Conservation (phyloP, 2,888 invertebrate genomes). For the Drosophila pseudotalamancana region DNA sequence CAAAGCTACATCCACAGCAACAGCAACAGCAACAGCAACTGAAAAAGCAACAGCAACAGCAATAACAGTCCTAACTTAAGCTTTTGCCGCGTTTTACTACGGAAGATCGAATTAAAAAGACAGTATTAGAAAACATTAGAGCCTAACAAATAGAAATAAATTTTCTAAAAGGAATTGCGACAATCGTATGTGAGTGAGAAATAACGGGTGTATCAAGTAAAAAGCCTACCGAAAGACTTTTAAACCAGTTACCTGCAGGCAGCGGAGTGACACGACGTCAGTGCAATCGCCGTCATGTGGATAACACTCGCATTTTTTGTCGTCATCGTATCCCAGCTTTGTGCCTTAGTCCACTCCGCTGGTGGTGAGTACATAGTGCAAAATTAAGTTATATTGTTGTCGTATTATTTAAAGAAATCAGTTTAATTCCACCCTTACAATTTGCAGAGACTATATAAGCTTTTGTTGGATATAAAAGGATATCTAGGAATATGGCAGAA, state of each 20-base stretch:
- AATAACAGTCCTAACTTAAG: conserved; percentile 13
- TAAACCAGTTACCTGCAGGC: conserved; percentile 11
- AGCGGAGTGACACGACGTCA: conserved; percentile 19
- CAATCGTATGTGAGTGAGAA: conserved; percentile 57
- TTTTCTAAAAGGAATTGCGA: conserved; percentile 42
- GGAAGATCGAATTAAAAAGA: conserved; percentile 34
- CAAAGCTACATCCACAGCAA: conserved; percentile 7
- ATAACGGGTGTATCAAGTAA: conserved; percentile 15
- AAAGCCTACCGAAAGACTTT: conserved; percentile 9
- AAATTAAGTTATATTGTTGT: no score
- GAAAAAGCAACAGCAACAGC: conserved; percentile 10
- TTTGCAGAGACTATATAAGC: no score
- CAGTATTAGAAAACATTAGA: conserved; percentile 2
- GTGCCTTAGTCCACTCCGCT: conserved; percentile 83
- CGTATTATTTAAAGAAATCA: no score
- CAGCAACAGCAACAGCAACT: conserved; percentile 10
- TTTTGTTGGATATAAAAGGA: no score
- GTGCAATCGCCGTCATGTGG: conserved; percentile 82
- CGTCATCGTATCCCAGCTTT: conserved; percentile 84
- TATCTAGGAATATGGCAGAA: no score
- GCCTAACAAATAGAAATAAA: conserved; percentile 13
- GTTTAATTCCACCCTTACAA: no score
- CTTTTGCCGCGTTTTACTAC: conserved; percentile 15
- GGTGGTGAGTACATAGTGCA: conserved; percentile 81
- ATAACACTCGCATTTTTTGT: conserved; percentile 82